Base-by-base conservation (phyloP, 92 coral and sea anemone genomes). In the Siderastrea siderea region DNA sequence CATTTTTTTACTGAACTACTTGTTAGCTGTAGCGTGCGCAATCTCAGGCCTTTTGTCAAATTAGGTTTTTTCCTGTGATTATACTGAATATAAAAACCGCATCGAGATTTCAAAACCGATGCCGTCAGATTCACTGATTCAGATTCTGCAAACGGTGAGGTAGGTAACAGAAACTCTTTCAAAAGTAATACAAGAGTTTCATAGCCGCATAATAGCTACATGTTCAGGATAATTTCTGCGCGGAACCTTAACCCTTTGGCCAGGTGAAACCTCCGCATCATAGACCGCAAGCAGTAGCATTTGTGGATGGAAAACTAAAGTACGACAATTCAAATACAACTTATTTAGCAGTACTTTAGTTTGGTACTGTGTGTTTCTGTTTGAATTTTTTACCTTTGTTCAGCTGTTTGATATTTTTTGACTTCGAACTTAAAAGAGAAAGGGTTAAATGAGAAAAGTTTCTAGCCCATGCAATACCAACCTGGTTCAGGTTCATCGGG, bases 401-500 rank as follows among this genome's bases (percentile, higher is more conserved):
- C 38, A 26, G 38, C 38, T 26, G 38, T 26, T 26, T 26, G 38
- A 26, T 26, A 26, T 26, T 48, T 48, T 49, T 4, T n/a, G 3
- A 7, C 50, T 7, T 57, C n/a, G 3, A 45, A 14, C 60, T 66
- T 47, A 2, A 57, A 44, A 26, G 83, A 10, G 9, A 19, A 55
- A 26, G 50, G 50, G 0, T 62, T 2, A 47, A 13, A 62, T 50
- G 5, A 64, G 9, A 59, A 47, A 50, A 0, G 89, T 61, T 63
- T 10, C 9, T 69, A 44, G 51, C 14, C 1, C 85, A 12, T 59
- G 13, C 44, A 72, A 53, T 74, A 26, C 78, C 2, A 52, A 74
- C 78, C 78, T 74, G 62, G 62, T 52, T 52, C 5, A 3, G 51
- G 74, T 3, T 15, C 75, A 13, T 89, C 91, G 16, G 87, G 92